These are phyloP conservation scores for Adelges cooleyi DNA, from an alignment of 1,140 invertebrate genomes.

Conservation along the genomic window DNA sequence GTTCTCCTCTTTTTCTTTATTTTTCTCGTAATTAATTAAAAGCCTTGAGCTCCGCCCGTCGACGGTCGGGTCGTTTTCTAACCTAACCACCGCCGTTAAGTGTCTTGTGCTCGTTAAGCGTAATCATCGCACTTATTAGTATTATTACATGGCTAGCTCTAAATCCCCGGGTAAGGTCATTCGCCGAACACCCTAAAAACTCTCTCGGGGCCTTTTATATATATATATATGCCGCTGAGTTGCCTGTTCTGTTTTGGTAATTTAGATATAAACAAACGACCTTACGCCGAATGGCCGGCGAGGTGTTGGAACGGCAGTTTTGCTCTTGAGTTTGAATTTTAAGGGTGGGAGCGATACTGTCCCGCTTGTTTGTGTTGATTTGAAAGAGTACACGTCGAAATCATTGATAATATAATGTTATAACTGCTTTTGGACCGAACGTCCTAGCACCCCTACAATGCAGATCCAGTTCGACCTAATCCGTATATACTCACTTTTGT, in stretches of 20 bases:
- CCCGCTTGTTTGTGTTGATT: too few species aligned
- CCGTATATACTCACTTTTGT: conserved; percentile 52
- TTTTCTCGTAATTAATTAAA: conserved; percentile 4
- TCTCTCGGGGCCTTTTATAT: background rate
- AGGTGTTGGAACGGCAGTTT: too few species aligned
- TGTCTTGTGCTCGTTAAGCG: conserved; percentile 15
- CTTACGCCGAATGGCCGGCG: too few species aligned
- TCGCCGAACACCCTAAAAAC: background rate
- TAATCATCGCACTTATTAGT: conserved; percentile 19
- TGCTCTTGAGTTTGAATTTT: too few species aligned
- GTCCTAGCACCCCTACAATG: background rate
- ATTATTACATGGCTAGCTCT: background rate
- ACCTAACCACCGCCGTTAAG: conserved; percentile 7
- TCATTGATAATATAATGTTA: background rate
- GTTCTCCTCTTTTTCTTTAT: background rate
- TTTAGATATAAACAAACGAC: too few species aligned
- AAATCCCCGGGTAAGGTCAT: conserved; percentile 2
- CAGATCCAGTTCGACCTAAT: background rate
- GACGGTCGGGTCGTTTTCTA: background rate
- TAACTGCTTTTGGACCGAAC: background rate
- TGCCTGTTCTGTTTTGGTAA: too few species aligned
- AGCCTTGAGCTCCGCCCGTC: background rate
- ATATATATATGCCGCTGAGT: too few species aligned
- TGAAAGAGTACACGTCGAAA: too few species aligned
- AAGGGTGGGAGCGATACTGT: too few species aligned